Evolutionary conservation across 2,888 invertebrate species (phyloP), one percentile per base, ranked within the genome.

Genomic region (Dicyrtoma fusca): DNA sequence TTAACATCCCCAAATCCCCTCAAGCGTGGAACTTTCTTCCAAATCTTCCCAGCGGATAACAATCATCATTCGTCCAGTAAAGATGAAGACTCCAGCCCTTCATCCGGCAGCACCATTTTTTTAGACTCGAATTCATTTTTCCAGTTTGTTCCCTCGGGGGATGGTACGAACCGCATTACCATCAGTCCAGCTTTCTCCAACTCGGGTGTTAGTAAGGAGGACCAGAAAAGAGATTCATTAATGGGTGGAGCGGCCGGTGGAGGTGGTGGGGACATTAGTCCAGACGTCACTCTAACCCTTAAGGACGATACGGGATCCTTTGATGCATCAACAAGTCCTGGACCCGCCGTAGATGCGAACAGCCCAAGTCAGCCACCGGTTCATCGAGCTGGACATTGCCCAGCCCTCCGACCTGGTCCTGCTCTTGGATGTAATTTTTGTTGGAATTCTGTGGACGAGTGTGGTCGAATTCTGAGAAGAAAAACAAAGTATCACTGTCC

Each of bases 401-500:
- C 93, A 10, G 91, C 91, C 11, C 89, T 92, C 64, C 86, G 94
- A 69, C 89, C 90, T 10, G 94, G 94, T 0, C 92, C 94, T 5
- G 92, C 93, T 1, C 85, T 94, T 75, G 92, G 92, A 79, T 94
- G 94, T 84, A 93, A 93, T 85, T 93, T 90, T 83, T 94, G 94
- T 84, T 94, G 94, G 94, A 94, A 94, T 83, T 92, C 93, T 0
- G 91, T 92, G 59, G 93, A 94, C 83, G 89, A 88, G 59, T 90
- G 91, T 84, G 92, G 92, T 47, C 86, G 93, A 77, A 92, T 92
- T 81, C 85, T 93, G 65, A 87, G 94, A 59, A 87, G 93, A 74
- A 94, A 94, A 85, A 94, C 94, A 1, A 93, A 94, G 84, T 94
- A 92, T 84, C 92, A 93, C 82, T 94, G 94, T 84, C 93, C 93